Evolutionary conservation across 2,888 invertebrate species (phyloP).

Genomic region (Folsomia manolachei): DNA sequence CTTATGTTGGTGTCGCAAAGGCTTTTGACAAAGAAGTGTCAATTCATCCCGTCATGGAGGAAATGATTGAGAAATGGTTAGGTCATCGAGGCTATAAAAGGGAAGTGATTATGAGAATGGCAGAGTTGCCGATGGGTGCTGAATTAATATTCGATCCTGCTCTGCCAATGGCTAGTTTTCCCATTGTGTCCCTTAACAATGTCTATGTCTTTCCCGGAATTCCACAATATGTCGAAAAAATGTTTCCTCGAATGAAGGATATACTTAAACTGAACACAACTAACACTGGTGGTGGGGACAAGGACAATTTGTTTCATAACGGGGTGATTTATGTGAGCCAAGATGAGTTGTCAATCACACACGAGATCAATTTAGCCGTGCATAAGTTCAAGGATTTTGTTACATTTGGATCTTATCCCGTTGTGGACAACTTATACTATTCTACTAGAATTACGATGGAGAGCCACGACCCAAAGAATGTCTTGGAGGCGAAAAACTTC

Average conservation of each 20-base stretch:
- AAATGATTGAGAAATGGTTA: slow-evolving; percentile 53
- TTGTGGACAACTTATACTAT: slow-evolving; percentile 57
- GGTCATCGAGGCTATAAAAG: slow-evolving; percentile 37
- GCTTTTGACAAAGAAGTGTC: slow-evolving; percentile 58
- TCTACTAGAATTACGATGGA: slow-evolving; percentile 60
- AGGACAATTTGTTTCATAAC: slow-evolving; percentile 51
- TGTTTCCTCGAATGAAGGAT: slow-evolving; percentile 43
- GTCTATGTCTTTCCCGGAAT: slow-evolving; percentile 70
- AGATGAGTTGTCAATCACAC: slow-evolving; percentile 54
- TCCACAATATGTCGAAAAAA: slow-evolving; percentile 58
- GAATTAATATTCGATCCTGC: slow-evolving; percentile 57
- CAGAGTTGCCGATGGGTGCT: slow-evolving; percentile 54
- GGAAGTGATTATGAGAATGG: slow-evolving; percentile 53
- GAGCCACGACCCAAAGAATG: slow-evolving; percentile 53
- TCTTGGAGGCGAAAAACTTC: slow-evolving; percentile 54
- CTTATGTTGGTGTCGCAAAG: slow-evolving; percentile 66
- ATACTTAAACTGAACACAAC: slow-evolving; percentile 16
- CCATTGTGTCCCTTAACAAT: slow-evolving; percentile 60
- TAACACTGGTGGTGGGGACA: no score
- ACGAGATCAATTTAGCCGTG: slow-evolving; percentile 56
- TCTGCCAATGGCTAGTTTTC: slow-evolving; percentile 54
- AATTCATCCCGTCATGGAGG: slow-evolving; percentile 56
- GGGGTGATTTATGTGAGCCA: slow-evolving; percentile 51
- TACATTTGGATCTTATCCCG: slow-evolving; percentile 62
- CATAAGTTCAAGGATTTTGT: slow-evolving; percentile 56